Evolutionary conservation across 2,113 vertebrate genomes (phyloP), one percentile per base, ranked within the genome.

Genomic region (Procavia capensis): DNA sequence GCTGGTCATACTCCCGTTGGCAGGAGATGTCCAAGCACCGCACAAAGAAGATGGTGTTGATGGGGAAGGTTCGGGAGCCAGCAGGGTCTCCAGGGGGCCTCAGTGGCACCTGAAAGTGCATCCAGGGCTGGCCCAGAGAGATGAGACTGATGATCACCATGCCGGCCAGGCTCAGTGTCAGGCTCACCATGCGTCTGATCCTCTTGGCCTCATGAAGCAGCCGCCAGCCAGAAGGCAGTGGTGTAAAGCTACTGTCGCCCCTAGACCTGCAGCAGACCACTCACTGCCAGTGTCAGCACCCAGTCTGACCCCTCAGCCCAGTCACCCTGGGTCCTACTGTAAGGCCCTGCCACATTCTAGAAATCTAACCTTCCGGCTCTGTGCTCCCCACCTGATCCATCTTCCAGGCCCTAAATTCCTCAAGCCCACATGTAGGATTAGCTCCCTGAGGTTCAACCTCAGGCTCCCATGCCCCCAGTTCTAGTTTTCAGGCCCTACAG

Each of bases 71-170:
- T 2, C 0, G 17, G 34, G 88, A 13, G 34, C 92, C 87, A 2
- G 47, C 47, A 8, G 92, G 78, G 79, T 82, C n/a, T 36, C 61
- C 76, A 3, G 82, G 25, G 17, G 88, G 61, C 10, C 0, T 13
- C 78, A 97, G 82, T 5, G 97, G 96, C 85, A 97, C 95, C 39
- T 79, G 88, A 88, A 97, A 97, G 74, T 97, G 95, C 31, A 97
- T 41, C 97, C 96, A 97, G 66, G 96, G 94, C 74, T 88, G 85
- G 66, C 88, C 68, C 72, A 97, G 86, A 14, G 59, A 81, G 50
- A 96, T 86, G 74, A 96, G 19, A 5, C 24, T 0, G 27, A 97
- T 59, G 76, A 95, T 41, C 54, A 80, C 6, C 61, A 96, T 43
- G 36, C 95, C 83, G 1, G 57, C 41, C 57, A 97, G 45, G 16